Base-by-base conservation (phyloP, 2,113 vertebrate genomes). In the Platysternon megacephalum region DNA sequence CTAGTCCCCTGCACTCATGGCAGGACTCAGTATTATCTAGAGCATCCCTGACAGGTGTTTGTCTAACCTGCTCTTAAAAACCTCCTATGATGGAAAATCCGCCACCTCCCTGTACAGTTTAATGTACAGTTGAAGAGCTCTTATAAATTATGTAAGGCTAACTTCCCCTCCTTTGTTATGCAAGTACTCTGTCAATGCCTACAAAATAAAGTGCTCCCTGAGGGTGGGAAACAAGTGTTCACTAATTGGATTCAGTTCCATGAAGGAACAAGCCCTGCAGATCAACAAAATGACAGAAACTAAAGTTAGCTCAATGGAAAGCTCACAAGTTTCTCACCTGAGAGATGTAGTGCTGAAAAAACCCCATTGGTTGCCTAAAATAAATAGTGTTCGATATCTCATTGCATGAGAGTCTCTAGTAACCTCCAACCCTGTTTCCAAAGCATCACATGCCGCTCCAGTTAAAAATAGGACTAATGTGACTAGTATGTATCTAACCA, bases 141-240 rank as follows among this genome's bases (percentile, higher is more conserved):
- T 93, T 93, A 55, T 22, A 80, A 89, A 68, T 8, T 26, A 55
- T 84, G 84, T 48, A 22, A 92, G 91, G 82, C 48, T 93, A 95
- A 56, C 49, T 92, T 87, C 46, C 39, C 84, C 91, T 92, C 9
- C 65, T 95, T 96, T 94, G 72, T 94, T 89, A 48, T 32, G 52
- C 92, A 91, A 78, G 39, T 94, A 82, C 39, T 0, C 0, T 86
- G 87, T 85, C 84, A 89, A 74, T 74, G 82, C 82, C 85, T 82
- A 80, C 85, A 95, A 85, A 93, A 78, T 72, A 39, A 10, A 29
- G 42, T 0, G 1, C 35, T 95, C n/a, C 39, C 58, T 10, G 42
- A 22, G 10, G 44, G 13, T 39, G 9, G 39, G 28, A 28, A 89
- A 78, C 0, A 2, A 61, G 22, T 84, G 21, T 91, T 72, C 19